phyloP scores from a whole-genome alignment of 2,113 vertebrate genomes.

The Aptenodytes forsteri region DNA sequence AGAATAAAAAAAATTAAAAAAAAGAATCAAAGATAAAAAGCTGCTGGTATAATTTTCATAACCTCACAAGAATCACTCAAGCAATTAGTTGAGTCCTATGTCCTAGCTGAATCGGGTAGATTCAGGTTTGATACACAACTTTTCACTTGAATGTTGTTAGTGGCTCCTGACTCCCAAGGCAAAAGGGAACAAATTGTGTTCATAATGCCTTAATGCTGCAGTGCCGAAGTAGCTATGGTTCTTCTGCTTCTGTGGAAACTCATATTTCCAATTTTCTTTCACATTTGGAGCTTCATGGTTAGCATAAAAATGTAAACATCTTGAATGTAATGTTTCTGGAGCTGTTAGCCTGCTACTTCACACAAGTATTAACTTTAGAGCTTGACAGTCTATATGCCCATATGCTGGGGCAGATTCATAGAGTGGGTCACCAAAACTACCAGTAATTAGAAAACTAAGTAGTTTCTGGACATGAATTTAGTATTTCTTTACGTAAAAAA shows the following conservation, averaged over 20 bases:
- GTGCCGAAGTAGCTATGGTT: not conserved
- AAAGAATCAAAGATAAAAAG: not conserved
- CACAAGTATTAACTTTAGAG: not conserved
- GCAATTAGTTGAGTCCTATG: not conserved
- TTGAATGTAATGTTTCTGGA: not conserved
- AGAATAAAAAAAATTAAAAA: not conserved
- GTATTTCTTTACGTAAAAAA: not conserved
- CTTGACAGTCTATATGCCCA: not conserved
- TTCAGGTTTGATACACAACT: not conserved
- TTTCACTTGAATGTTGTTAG: not conserved
- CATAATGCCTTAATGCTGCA: not conserved
- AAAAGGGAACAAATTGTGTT: not conserved
- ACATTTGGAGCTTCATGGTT: not conserved
- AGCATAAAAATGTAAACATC: not conserved
- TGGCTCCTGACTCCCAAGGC: not conserved
- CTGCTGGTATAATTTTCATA: not conserved
- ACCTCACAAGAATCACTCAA: not conserved
- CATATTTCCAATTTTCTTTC: not conserved
- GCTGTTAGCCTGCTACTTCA: conserved; percentile 17
- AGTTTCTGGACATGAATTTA: not conserved
- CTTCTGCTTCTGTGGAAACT: not conserved
- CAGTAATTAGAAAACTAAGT: not conserved
- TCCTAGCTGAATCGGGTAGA: not conserved
- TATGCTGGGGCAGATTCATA: not conserved
- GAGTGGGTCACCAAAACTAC: not conserved